Percentiles rank a stretch among this genome's conserved stretches.
phyloP scores from a whole-genome alignment of 2,888 invertebrate species.

The Cephonodes hylas region DNA sequence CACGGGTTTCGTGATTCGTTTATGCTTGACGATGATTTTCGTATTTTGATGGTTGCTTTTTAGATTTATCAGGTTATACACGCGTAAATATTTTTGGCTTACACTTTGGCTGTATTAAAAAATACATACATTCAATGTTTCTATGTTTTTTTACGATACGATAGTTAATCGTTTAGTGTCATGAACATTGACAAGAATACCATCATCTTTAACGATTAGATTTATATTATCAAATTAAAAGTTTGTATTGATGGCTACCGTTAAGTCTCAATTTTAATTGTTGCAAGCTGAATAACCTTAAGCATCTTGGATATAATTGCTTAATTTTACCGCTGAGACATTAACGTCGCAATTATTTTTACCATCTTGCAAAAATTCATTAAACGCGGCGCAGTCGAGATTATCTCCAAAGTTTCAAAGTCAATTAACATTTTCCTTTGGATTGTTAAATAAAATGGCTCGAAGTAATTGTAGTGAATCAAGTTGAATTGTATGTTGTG shows the following conservation, averaged over 20 bases:
- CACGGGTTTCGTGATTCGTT: not conserved
- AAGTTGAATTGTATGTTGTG: constrained; percentile 39
- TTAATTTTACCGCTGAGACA: not conserved
- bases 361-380: constrained; percentile 4
- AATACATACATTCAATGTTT: too few relatives aligned
- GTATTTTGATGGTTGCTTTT: not conserved
- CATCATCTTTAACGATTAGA: too few relatives aligned
- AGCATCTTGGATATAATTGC: not conserved
- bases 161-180: too few relatives aligned
- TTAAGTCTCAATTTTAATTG: not conserved
- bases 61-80: too few relatives aligned
- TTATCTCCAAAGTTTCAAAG: constrained; percentile 32
- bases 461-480: constrained; percentile 56
- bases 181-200: too few relatives aligned
- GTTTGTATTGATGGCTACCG: not conserved
- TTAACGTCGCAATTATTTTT: not conserved
- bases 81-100: too few relatives aligned
- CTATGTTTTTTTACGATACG: too few relatives aligned
- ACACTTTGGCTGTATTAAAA: too few relatives aligned
- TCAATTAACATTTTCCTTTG: constrained; percentile 57
- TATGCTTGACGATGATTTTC: not conserved
- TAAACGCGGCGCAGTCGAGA: not conserved
- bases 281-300: not conserved
- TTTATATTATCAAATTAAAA: too few relatives aligned
- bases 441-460: constrained; percentile 33